Conservation (phyloP, 2,888 invertebrate species). For the Drosophila antonietae region DNA sequence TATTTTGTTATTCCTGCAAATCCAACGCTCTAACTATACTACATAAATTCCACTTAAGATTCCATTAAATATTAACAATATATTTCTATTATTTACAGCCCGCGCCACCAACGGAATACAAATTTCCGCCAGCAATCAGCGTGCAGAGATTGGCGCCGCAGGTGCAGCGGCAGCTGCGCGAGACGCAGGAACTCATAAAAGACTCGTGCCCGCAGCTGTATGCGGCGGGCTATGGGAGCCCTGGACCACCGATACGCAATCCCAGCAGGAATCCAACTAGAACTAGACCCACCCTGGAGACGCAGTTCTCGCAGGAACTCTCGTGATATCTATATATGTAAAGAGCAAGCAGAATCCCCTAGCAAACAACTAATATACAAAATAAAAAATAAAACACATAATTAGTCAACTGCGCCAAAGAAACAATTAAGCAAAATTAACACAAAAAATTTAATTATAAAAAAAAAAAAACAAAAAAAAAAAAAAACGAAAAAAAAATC, state of each 20-base stretch:
- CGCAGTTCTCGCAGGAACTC: conserved; percentile 85
- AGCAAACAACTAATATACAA: conserved; percentile 49
- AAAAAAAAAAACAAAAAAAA: conserved; percentile 20
- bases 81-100: conserved; percentile 18
- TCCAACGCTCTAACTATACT: too few species aligned
- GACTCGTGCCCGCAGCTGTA: conserved; percentile 85
- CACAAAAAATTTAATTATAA: conserved; percentile 45
- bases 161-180: conserved; percentile 85
- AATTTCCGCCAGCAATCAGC: conserved; percentile 85
- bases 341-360: conserved; percentile 76
- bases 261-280: conserved; percentile 83
- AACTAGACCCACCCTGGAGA: conserved; percentile 85
- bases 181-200: conserved; percentile 85
- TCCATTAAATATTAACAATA: neutral
- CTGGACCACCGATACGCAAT: conserved; percentile 84
- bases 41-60: too few species aligned
- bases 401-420: conserved; percentile 68
- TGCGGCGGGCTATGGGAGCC: conserved; percentile 84
- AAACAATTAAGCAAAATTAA: conserved; percentile 59
- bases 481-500: conserved; percentile 48
- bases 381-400: conserved; percentile 25
- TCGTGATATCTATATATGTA: conserved; percentile 85
- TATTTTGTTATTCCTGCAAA: too few species aligned
- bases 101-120: conserved; percentile 83
- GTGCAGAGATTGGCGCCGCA: conserved; percentile 85